Evolutionary conservation across 1,140 invertebrate species (phyloP).

Genomic region (Papilio xuthus): DNA sequence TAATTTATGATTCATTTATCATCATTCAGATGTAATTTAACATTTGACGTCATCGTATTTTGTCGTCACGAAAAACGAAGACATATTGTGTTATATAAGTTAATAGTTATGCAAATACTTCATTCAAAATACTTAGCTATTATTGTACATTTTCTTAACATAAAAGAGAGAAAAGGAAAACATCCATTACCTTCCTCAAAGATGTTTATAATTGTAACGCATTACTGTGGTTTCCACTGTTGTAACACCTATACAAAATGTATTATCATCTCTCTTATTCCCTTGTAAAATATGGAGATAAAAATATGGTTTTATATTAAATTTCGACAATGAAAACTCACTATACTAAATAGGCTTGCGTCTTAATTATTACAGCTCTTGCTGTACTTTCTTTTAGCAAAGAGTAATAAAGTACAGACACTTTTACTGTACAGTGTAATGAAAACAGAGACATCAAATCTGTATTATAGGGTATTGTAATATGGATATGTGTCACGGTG

Average conservation of each 20-base stretch:
- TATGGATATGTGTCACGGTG: conserved; percentile 20
- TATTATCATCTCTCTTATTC: background rate
- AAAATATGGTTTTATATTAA: too few relatives aligned
- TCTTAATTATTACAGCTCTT: too few relatives aligned
- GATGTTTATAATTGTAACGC: background rate
- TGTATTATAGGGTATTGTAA: too few relatives aligned
- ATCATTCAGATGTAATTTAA: background rate
- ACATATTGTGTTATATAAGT: background rate
- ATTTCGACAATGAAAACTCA: background rate
- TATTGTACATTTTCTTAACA: background rate
- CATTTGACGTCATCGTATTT: background rate
- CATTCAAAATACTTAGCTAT: background rate
- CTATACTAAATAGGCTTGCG: background rate
- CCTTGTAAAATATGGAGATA: background rate
- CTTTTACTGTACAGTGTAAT: too few relatives aligned
- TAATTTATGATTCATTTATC: background rate
- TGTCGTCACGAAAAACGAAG: background rate
- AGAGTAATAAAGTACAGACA: too few relatives aligned
- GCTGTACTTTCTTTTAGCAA: too few relatives aligned
- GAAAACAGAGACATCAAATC: too few relatives aligned
- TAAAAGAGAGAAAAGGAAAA: background rate
- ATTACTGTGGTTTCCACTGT: background rate
- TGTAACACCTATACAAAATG: background rate
- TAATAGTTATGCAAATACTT: background rate
- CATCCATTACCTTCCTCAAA: too few relatives aligned